Percentiles rank a stretch among this genome's conserved stretches.
phyloP scores from a whole-genome alignment of 2,888 invertebrate species.

The Fragum fragum region DNA sequence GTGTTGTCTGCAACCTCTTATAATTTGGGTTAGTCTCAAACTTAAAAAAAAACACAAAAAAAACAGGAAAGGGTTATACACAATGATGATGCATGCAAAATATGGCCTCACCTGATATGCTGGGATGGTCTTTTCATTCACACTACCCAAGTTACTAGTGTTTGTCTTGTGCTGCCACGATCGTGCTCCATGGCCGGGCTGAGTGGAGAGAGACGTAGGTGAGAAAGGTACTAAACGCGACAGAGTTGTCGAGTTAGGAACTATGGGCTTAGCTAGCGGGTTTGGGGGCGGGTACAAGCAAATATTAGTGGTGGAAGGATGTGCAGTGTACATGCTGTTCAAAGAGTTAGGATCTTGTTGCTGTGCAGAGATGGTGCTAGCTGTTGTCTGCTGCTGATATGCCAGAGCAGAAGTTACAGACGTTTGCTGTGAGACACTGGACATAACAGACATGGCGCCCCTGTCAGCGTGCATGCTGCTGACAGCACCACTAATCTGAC shows the following conservation, averaged over 20 bases:
- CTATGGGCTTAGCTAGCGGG: slow-evolving; percentile 68
- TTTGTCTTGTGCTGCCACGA: slow-evolving; percentile 77
- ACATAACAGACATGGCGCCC: slow-evolving; percentile 42
- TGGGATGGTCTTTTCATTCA: slow-evolving; percentile 78
- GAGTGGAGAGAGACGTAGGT: slow-evolving; percentile 72
- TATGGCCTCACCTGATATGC: slow-evolving; percentile 76
- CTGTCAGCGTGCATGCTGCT: slow-evolving; percentile 40
- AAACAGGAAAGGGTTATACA: too few relatives aligned
- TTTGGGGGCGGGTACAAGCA: slow-evolving; percentile 70
- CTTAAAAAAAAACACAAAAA: too few relatives aligned
- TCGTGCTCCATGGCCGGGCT: slow-evolving; percentile 75
- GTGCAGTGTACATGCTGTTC: slow-evolving; percentile 38
- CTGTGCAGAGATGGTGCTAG: slow-evolving; percentile 34
- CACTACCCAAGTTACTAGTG: slow-evolving; percentile 71
- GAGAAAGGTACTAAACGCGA: slow-evolving; percentile 66
- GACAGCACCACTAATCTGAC: slow-evolving; percentile 49
- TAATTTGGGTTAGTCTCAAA: too few relatives aligned
- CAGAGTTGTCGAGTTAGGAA: slow-evolving; percentile 61
- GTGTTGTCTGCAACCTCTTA: too few relatives aligned
- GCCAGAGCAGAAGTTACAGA: slow-evolving; percentile 17
- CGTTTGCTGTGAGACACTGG: slow-evolving; percentile 44
- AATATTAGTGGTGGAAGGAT: slow-evolving; percentile 64
- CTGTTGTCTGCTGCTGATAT: slow-evolving; percentile 19
- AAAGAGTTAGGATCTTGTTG: slow-evolving; percentile 37
- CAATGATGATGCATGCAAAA: too few relatives aligned